A percentile compares a stretch with the other conserved stretches of the same genome.
phyloP scores from a whole-genome alignment of 2,113 vertebrate genomes.

The Myanophis thanlyinensis region DNA sequence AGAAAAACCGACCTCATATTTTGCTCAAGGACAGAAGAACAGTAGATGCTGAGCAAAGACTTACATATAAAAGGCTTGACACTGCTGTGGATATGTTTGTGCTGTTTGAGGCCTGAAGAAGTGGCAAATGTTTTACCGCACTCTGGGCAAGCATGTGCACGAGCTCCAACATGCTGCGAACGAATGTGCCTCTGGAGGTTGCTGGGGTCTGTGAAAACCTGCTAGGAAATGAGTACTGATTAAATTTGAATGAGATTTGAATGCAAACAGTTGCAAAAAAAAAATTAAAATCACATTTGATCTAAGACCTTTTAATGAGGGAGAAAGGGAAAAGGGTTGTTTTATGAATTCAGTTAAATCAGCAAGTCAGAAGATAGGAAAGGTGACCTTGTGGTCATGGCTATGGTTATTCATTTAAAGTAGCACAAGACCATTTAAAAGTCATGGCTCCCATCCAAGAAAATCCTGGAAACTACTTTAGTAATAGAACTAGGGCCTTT shows the following conservation, averaged over 20 bases:
- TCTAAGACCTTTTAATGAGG: background rate
- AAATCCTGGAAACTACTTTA: background rate
- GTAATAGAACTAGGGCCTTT: background rate
- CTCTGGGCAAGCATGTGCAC: constrained; percentile 97
- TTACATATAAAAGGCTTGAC: constrained; percentile 99
- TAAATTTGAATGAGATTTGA: constrained; percentile 73
- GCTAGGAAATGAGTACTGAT: constrained; percentile 92
- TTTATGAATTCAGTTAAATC: background rate
- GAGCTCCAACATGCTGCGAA: constrained; percentile 97
- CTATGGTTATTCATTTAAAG: background rate
- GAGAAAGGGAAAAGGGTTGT: background rate
- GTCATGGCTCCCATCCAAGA: background rate
- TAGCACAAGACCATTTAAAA: background rate
- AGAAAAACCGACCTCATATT: background rate
- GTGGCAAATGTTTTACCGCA: constrained; percentile 99
- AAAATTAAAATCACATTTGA: constrained; percentile 40
- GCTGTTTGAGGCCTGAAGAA: constrained; percentile 99
- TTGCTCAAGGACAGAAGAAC: constrained; percentile 48
- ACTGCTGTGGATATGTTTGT: constrained; percentile 99
- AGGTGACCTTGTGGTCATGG: background rate
- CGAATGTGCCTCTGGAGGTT: constrained; percentile 99
- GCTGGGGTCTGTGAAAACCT: constrained; percentile 99
- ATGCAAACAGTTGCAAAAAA: constrained; percentile 35
- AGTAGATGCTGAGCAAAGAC: constrained; percentile 69
- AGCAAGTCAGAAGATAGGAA: background rate